Percentiles rank a stretch among this genome's conserved stretches.
These are phyloP conservation scores for Anguilla pacifica DNA, from an alignment of 2,797 vertebrate species.

Conservation along the genomic window DNA sequence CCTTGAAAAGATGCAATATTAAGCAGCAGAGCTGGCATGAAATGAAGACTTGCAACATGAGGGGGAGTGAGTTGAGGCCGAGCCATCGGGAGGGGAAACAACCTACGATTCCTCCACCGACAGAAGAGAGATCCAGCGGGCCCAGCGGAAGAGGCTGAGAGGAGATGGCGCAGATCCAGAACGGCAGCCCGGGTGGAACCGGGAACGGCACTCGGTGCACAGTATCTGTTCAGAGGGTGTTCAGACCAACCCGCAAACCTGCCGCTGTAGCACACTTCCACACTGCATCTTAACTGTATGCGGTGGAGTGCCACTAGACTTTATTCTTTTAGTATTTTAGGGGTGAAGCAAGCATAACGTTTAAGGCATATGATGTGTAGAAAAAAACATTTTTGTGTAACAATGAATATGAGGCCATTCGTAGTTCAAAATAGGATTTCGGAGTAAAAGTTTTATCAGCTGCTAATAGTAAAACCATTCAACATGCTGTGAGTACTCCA, in stretches of 20 bases:
- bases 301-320: constrained; percentile 60
- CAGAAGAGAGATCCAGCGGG: neutral
- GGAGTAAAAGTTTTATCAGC: too few relatives aligned
- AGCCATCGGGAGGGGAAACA: constrained; percentile 2
- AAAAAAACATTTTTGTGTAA: too few relatives aligned
- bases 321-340: constrained; percentile 34
- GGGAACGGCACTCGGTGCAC: constrained; percentile 17
- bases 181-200: constrained; percentile 32
- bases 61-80: neutral
- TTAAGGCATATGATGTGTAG: too few relatives aligned
- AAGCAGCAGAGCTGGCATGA: constrained; percentile 14
- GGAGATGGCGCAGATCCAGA: constrained; percentile 49
- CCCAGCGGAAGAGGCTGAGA: constrained; percentile 30
- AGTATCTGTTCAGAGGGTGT: constrained; percentile 10
- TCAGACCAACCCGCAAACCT: neutral
- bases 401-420: too few relatives aligned
- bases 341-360: constrained; percentile 46
- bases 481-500: too few relatives aligned
- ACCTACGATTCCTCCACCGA: neutral
- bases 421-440: too few relatives aligned
- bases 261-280: neutral
- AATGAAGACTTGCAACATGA: constrained; percentile 3
- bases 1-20: constrained; percentile 6
- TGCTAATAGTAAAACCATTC: too few relatives aligned
- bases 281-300: constrained; percentile 43